Evolutionary conservation across 2,888 invertebrate species (phyloP), one percentile per base, ranked within the genome.

Genomic region (Ditula angustiorana): DNA sequence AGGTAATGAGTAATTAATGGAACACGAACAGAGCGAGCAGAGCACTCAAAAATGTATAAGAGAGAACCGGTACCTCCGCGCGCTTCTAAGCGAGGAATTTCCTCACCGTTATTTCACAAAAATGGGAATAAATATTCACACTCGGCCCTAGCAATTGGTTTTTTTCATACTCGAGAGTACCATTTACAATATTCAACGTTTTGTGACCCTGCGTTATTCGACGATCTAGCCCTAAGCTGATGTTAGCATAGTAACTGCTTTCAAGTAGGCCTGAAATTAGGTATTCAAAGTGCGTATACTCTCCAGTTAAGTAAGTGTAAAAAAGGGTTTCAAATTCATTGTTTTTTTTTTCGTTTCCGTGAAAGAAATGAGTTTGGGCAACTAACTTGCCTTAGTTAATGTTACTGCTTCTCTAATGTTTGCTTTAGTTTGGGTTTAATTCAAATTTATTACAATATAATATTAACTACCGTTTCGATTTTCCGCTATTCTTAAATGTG

Each of bases 1-100:
- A 37, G 19, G 41, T 41, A 41, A 41, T 19, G 41, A 41, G 41
- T 47, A 23, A 46, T 46, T 46, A 46, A 46, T 46, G 47, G 8
- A 24, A 23, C 47, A 8, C 24, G n/a, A 47, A 47, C 24, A 7
- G 24, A 24, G 23, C 23, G 24, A 5, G 23, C 47, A 13, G 47
- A 24, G 47, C 19, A 24, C 7, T 47, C 13, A 47, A 47, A 24
- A 24, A 47, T 47, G n/a, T 47, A 47, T 47, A 24, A 47, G 24
- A 47, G 23, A 7, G 35, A 24, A 24, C 33, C 3, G 33, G 33
- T 13, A 33, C 13, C 19, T 10, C 10, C 41, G 19, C 10, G 2
- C 41, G 19, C 19, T 41, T 19, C 41, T 41, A n/a, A n/a, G n/a
- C 19, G 41, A 41, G 19, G 19, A 41, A 41, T 41, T 41, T 41